Evolutionary conservation across 2,888 invertebrate genomes (phyloP).

Genomic region (Standfussiana lucernea): DNA sequence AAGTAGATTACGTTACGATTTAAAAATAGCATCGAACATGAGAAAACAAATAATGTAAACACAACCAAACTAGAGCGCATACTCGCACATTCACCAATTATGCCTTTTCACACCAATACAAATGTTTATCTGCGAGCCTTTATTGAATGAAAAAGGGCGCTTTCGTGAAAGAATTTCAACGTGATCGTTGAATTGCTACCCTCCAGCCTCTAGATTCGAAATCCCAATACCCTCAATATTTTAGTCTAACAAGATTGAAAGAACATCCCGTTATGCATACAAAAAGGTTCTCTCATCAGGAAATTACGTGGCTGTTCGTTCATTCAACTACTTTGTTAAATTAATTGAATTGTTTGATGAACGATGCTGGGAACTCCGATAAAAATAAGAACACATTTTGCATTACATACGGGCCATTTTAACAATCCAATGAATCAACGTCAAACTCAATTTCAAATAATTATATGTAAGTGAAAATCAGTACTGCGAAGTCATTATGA

Average conservation of each 20-base stretch:
- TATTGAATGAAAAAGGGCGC: constrained; percentile 66
- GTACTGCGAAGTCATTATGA: not conserved
- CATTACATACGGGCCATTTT: not conserved
- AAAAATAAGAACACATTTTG: constrained; percentile 22
- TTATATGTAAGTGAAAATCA: not conserved
- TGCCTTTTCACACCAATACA: constrained; percentile 46
- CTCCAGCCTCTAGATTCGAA: constrained; percentile 55
- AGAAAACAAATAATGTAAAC: constrained; percentile 28
- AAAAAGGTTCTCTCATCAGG: constrained; percentile 53
- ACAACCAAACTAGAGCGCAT: constrained; percentile 22
- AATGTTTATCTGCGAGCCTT: constrained; percentile 60
- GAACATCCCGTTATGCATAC: constrained; percentile 62
- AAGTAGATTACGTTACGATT: constrained; percentile 4
- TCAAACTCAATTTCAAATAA: not conserved
- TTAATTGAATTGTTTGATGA: constrained; percentile 39
- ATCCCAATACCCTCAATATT: constrained; percentile 54
- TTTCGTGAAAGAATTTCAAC: constrained; percentile 66
- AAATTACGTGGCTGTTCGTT: constrained; percentile 49
- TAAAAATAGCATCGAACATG: constrained; percentile 28
- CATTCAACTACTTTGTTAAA: constrained; percentile 37
- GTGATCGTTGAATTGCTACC: constrained; percentile 61
- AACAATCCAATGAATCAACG: not conserved
- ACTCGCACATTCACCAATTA: constrained; percentile 43
- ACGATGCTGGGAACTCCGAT: not conserved
- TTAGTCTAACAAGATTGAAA: constrained; percentile 67